phyloP scores from a whole-genome alignment of 2,888 invertebrate genomes.

The Epinotia nisella region DNA sequence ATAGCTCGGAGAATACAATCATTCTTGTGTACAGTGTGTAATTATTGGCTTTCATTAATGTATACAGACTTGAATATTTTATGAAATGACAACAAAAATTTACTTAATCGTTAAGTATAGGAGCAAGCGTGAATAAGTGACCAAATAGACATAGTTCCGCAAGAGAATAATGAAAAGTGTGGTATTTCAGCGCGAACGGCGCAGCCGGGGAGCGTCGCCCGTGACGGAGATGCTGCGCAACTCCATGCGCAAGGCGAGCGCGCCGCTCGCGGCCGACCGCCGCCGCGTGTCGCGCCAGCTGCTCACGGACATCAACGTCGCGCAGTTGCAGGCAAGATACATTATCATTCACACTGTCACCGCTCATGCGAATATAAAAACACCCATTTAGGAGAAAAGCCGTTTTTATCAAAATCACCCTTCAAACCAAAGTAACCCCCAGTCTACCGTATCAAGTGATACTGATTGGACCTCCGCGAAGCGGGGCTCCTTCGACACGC shows the following conservation, averaged over 20 bases:
- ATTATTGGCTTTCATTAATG: neutral
- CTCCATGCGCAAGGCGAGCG: slow-evolving; percentile 92
- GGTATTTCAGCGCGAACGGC: slow-evolving; percentile 77
- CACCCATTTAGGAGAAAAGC: too few species aligned
- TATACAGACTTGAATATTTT: too few species aligned
- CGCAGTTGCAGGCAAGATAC: slow-evolving; percentile 87
- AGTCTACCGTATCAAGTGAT: too few species aligned
- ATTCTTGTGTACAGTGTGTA: too few species aligned
- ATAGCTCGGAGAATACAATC: neutral
- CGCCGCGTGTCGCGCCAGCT: slow-evolving; percentile 93
- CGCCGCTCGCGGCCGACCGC: slow-evolving; percentile 92
- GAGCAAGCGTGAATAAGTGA: neutral
- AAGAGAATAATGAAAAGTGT: slow-evolving; percentile 4
- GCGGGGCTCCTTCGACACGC: too few species aligned
- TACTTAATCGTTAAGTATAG: neutral
- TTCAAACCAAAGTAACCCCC: too few species aligned
- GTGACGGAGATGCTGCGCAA: slow-evolving; percentile 94
- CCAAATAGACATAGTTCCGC: neutral
- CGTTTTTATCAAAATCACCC: too few species aligned
- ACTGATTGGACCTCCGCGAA: too few species aligned
- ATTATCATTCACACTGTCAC: too few species aligned
- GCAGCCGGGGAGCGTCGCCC: slow-evolving; percentile 89
- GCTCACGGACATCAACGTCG: slow-evolving; percentile 96
- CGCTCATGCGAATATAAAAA: too few species aligned
- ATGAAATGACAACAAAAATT: too few species aligned